Evolutionary conservation across 2,113 vertebrate species (phyloP).

Genomic region (Xenopus borealis): DNA sequence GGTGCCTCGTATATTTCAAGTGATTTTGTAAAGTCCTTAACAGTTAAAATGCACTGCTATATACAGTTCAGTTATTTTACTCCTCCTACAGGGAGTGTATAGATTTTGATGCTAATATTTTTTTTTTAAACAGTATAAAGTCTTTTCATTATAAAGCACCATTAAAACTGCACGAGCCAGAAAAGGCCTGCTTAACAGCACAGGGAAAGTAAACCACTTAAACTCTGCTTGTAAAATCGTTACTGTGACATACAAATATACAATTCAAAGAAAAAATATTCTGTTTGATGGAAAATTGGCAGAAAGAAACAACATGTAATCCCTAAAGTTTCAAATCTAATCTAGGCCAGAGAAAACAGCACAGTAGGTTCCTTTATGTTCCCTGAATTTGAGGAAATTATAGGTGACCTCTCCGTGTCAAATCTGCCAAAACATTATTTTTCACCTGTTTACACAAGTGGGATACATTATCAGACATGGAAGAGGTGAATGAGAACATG

Average conservation of each 20-base stretch:
- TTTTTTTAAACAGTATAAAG: too few species aligned
- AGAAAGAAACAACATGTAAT: conserved; percentile 40
- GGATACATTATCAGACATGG: conserved; percentile 35
- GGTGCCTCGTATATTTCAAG: too few species aligned
- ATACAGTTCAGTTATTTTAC: too few species aligned
- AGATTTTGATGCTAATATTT: too few species aligned
- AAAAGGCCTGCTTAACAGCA: background rate
- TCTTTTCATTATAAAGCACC: too few species aligned
- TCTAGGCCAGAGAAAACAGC: conserved; percentile 20
- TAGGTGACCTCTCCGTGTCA: conserved; percentile 38
- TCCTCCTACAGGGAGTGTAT: too few species aligned
- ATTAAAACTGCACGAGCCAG: too few species aligned
- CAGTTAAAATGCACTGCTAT: too few species aligned
- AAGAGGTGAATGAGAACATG: conserved; percentile 42
- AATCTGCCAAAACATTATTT: conserved; percentile 47
- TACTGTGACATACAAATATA: conserved; percentile 41
- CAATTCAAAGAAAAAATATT: conserved; percentile 27
- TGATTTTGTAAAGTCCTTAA: too few species aligned
- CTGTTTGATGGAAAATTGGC: conserved; percentile 43
- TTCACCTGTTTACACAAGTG: conserved; percentile 46
- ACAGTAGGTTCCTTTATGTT: conserved; percentile 43
- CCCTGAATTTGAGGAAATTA: conserved; percentile 42
- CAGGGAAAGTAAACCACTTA: background rate
- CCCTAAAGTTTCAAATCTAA: conserved; percentile 40
- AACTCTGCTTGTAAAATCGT: conserved; percentile 13